These are phyloP conservation scores for Calephelis perditalis DNA, from an alignment of 2,888 invertebrate genomes.

Conservation along the genomic window DNA sequence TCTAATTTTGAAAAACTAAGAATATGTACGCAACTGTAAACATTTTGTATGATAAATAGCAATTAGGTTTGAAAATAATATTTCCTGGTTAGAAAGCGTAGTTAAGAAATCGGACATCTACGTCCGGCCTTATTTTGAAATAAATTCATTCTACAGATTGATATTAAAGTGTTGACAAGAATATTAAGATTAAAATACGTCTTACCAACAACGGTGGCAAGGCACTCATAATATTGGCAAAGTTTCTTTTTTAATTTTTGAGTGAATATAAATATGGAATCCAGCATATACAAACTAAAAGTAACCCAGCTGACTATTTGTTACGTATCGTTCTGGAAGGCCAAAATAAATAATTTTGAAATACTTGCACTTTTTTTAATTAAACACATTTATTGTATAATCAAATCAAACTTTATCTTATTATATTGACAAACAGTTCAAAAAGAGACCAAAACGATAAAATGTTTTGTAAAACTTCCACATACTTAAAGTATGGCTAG, in stretches of 20 bases:
- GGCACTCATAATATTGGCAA: conserved; percentile 31
- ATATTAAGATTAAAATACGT: conserved; percentile 36
- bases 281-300: conserved; percentile 23
- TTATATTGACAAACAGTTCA: conserved; percentile 22
- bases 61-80: too few species aligned
- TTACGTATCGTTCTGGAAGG: conserved; percentile 15
- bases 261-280: conserved; percentile 28
- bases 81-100: too few species aligned
- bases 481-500: conserved; percentile 20
- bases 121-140: conserved; percentile 24
- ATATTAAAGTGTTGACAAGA: conserved; percentile 31
- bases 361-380: conserved; percentile 6
- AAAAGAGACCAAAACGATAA: conserved; percentile 21
- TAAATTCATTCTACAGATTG: conserved; percentile 32
- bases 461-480: conserved; percentile 13
- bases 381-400: conserved; percentile 13
- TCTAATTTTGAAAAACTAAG: too few species aligned
- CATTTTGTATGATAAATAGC: too few species aligned
- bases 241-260: conserved; percentile 25
- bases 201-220: conserved; percentile 36
- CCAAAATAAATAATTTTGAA: conserved; percentile 11
- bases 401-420: conserved; percentile 10
- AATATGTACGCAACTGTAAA: too few species aligned
- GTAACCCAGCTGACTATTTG: conserved; percentile 29
- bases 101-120: too few species aligned